Base-by-base conservation (phyloP, 2,113 vertebrate genomes). In the Chloroceryle aenea region DNA sequence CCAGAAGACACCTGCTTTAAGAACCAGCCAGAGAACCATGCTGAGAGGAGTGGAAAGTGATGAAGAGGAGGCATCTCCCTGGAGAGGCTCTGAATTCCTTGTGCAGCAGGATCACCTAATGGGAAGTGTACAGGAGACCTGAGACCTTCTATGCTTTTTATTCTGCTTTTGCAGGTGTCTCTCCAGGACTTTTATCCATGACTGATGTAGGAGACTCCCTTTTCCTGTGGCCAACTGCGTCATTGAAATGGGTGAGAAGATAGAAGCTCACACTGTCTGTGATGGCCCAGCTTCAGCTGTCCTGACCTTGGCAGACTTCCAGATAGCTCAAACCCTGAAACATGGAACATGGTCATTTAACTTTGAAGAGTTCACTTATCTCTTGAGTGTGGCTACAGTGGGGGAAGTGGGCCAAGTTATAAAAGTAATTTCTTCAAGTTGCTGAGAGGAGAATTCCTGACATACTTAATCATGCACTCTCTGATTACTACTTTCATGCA, bases 401-500 rank as follows among this genome's bases (percentile, higher is more conserved):
- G 62, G 64, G 69, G 73, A 95, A 91, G 47, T 68, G 74, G 56
- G 74, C 82, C 63, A 45, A n/a, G 21, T 6, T 67, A 18, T 40
- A 67, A 26, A 55, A 89, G 48, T 29, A 50, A 80, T 90, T 94
- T 85, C 91, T 92, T 68, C 71, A 58, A 90, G 82, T 61, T 80
- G 68, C 22, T 27, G 11, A 85, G 32, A 36, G 66, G 55, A 88
- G 62, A 69, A 45, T 93, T 97, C 87, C 40, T 52, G 50, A 7
- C 62, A 12, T 79, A 55, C 68, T 72, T 74, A 80, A 88, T 36
- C 55, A 12, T 62, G 29, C 34, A 14, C 6, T 61, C 42, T 86
- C 85, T 48, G 79, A 56, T 74, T 83, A 84, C 67, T 94, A 69
- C 78, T 94, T 92, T 85, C 81, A 42, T 73, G 45, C n/a, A 81